These are phyloP conservation scores for Bufotes viridis DNA, from an alignment of 2,797 vertebrate genomes.

Conservation along the genomic window DNA sequence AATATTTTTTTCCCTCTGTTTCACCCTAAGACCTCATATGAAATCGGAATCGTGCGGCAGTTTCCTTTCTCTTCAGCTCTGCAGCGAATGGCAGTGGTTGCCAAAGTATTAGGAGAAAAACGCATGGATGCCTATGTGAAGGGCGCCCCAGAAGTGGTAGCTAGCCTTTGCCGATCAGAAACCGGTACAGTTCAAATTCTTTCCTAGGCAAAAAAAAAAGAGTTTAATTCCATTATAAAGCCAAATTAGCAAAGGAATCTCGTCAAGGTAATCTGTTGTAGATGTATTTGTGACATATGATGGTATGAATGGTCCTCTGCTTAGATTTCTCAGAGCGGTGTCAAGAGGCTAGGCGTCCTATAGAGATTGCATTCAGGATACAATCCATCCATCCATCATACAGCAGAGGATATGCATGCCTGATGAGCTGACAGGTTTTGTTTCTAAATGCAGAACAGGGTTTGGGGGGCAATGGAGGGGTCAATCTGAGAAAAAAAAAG, in stretches of 20 bases:
- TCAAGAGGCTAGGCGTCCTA: no score
- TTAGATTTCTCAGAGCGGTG: not conserved
- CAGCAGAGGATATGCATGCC: no score
- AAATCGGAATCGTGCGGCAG: constrained; percentile 96
- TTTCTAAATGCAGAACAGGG: no score
- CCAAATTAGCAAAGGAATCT: not conserved
- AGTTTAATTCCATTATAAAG: not conserved
- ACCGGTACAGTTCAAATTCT: constrained; percentile 78
- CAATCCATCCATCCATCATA: no score
- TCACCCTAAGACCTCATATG: constrained; percentile 80
- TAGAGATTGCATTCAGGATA: no score
- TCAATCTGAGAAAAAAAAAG: no score
- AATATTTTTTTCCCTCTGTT: not conserved
- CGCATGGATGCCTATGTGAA: constrained; percentile 96
- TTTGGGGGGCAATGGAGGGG: no score
- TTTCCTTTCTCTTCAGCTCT: constrained; percentile 95
- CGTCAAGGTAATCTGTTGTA: not conserved
- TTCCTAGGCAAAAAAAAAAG: not conserved
- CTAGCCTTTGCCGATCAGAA: constrained; percentile 89
- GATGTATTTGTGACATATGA: not conserved
- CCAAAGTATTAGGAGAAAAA: constrained; percentile 88
- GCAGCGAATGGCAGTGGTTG: constrained; percentile 94
- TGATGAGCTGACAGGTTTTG: no score
- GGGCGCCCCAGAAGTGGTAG: constrained; percentile 93
- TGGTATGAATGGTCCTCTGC: not conserved